phyloP scores from a whole-genome alignment of 2,113 vertebrate genomes.

The Phyllostomus hastatus region DNA sequence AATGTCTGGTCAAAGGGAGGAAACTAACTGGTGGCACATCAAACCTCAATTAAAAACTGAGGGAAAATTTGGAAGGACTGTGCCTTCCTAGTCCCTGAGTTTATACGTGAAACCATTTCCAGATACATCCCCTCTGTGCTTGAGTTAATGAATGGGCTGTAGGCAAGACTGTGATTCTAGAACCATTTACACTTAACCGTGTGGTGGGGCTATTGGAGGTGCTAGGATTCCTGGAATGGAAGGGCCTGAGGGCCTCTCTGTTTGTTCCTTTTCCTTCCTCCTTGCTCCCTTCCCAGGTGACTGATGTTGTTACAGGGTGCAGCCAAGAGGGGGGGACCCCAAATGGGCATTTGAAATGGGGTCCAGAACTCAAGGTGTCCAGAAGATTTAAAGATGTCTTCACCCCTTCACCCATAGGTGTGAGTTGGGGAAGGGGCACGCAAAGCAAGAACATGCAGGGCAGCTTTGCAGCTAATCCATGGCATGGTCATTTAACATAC shows the following conservation, averaged over 20 bases:
- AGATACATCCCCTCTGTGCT: neutral
- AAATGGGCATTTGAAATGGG: too few species aligned
- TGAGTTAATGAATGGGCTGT: neutral
- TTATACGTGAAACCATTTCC: neutral
- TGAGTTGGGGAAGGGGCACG: too few species aligned
- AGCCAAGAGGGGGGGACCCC: too few species aligned
- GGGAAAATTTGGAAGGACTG: neutral
- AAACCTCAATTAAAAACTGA: neutral
- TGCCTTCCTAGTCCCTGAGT: neutral
- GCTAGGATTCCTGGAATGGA: neutral
- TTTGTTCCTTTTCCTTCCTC: accelerated
- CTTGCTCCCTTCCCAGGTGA: neutral
- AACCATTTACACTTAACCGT: neutral
- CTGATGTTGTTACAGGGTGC: neutral
- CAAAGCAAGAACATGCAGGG: too few species aligned
- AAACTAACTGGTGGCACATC: neutral
- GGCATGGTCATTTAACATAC: too few species aligned
- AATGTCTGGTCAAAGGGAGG: neutral
- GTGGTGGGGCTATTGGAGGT: neutral
- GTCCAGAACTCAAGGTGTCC: too few species aligned
- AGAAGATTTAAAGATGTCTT: too few species aligned
- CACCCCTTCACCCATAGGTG: too few species aligned
- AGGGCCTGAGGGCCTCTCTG: neutral
- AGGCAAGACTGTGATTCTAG: neutral
- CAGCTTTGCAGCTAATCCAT: too few species aligned